Conservation (phyloP, 2,113 vertebrate species). For the Tragulus kanchil region DNA sequence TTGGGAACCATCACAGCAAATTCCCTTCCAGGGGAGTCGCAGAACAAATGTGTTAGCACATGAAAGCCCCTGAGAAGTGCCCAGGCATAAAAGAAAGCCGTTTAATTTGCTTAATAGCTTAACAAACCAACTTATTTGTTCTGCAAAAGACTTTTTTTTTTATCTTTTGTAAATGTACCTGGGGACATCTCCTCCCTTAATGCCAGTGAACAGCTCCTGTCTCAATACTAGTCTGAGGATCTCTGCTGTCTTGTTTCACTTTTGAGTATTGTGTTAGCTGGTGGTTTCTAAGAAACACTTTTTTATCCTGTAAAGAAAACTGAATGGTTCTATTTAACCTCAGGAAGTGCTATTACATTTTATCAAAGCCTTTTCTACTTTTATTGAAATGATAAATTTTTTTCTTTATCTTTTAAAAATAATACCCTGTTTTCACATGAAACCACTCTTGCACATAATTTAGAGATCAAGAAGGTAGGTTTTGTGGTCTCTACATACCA, state of each 20-base stretch:
- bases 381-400: not conserved
- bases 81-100: not conserved
- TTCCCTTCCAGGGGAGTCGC: not conserved
- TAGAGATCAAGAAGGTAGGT: not conserved
- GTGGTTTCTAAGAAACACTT: slow-evolving; percentile 11
- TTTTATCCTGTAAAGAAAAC: not conserved
- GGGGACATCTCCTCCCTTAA: slow-evolving; percentile 20
- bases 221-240: not conserved
- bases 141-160: slow-evolving; percentile 2
- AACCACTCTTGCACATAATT: not conserved
- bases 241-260: not conserved
- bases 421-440: not conserved
- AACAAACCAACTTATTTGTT: slow-evolving; percentile 43
- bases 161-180: slow-evolving; percentile 45
- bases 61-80: slow-evolving; percentile 22
- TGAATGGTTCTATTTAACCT: not conserved
- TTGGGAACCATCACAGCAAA: slow-evolving; percentile 9
- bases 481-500: not conserved
- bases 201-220: no score
- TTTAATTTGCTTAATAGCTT: slow-evolving; percentile 46
- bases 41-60: not conserved
- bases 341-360: slow-evolving; percentile 8
- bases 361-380: slow-evolving; percentile 2
- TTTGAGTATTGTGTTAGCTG: not conserved
- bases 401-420: not conserved